Evolutionary conservation across 2,888 invertebrate genomes (phyloP).

Genomic region (Athrips mouffetella): DNA sequence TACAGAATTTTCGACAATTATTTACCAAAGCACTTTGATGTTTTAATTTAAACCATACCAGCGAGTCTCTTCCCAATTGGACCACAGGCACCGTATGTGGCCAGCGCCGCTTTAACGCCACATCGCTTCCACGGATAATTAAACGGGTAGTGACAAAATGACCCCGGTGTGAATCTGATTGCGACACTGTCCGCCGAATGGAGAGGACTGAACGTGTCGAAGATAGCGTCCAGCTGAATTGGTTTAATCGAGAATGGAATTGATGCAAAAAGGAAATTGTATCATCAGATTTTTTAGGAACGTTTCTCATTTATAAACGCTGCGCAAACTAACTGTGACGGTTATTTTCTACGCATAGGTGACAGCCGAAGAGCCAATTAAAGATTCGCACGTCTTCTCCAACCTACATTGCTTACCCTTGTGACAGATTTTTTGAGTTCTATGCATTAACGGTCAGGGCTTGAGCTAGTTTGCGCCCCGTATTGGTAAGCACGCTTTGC

Average conservation of each 20-base stretch:
- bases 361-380: too few relatives aligned
- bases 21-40: not conserved
- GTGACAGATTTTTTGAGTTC: too few relatives aligned
- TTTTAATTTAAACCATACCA: not conserved
- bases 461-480: too few relatives aligned
- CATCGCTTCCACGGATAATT: slow-evolving; percentile 30
- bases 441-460: too few relatives aligned
- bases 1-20: not conserved
- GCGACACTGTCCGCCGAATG: slow-evolving; percentile 9
- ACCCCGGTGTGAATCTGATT: slow-evolving; percentile 26
- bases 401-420: too few relatives aligned
- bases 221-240: not conserved
- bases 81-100: slow-evolving; percentile 19
- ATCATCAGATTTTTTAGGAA: too few relatives aligned
- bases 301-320: too few relatives aligned
- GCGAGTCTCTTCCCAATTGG: not conserved
- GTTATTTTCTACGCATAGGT: too few relatives aligned
- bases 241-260: not conserved
- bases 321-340: too few relatives aligned
- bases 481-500: too few relatives aligned
- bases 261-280: too few relatives aligned
- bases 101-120: slow-evolving; percentile 27
- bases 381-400: too few relatives aligned
- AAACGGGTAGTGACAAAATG: slow-evolving; percentile 31
- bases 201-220: not conserved